Evolutionary conservation across 2,113 vertebrate species (phyloP), one percentile per base, ranked within the genome.

Genomic region (Laticauda laticaudata): DNA sequence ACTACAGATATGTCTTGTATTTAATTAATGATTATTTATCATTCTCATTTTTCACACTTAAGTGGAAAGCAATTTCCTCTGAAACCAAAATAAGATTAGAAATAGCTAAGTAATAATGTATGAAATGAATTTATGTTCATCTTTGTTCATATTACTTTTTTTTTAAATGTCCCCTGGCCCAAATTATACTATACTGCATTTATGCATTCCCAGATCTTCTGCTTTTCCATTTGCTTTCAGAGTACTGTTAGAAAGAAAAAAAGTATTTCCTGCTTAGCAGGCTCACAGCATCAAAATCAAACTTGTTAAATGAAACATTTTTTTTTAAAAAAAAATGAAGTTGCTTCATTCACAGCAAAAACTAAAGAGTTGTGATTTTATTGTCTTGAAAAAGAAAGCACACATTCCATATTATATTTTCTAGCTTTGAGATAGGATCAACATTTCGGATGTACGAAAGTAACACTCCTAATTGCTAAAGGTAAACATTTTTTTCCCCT

Each of bases 401-500:
- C 91, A 45, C 61, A 95, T 93, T 94, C 89, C 75, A 87, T 93
- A 0, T 4, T 91, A 56, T 92, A 95, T 94, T 94, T 91, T 96
- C 94, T 88, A 95, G 59, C 53, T 96, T 91, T 93, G 54, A 95
- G 93, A 55, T 93, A 92, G 0, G 14, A 92, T 94, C 94, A 91
- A 95, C 90, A 64, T 95, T 87, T 92, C 91, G 89, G 92, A 88
- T 95, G 92, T 91, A 94, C 0, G 75, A 90, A 96, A 95, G 94
- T 0, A 7, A 90, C 92, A 94, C 86, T 88, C 94, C 90, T 94
- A 95, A 95, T 95, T 96, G 93, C 90, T 95, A 89, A 91, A 95
- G 86, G 94, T 88, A 94, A 94, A 96, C 92, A 96, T 53, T 57
- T 93, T 94, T 34, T 6, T 0, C 0, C 10, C 92, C 64, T 95